Base-by-base conservation (phyloP, 2,113 vertebrate genomes). In the Castor canadensis region DNA sequence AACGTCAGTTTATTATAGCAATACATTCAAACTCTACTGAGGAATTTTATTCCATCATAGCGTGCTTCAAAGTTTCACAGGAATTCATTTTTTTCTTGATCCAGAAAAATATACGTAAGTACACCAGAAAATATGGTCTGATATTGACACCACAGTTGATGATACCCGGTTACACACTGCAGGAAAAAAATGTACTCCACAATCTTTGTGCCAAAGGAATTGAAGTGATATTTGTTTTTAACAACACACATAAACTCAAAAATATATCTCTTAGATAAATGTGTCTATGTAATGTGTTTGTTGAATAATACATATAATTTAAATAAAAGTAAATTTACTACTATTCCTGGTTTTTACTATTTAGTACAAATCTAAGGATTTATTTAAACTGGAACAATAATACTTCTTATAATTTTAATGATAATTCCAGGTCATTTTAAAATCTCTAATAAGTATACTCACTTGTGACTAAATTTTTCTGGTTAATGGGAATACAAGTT, bases 391-490 rank as follows among this genome's bases (percentile, higher is more conserved):
- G 81, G 38, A 92, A 85, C 54, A 95, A 89, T 56, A 95, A 75
- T n/a, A 35, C 1, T 15, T 9, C 5, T 35, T 54, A 30, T 9
- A 95, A 82, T 52, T 69, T 38, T 95, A 93, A 96, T 94, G n/a
- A 97, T 97, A 97, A 95, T 93, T n/a, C 43, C 4, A 89, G 92
- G 40, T 69, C 0, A 84, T 95, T 98, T 91, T 76, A 85, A 96
- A 81, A 49, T 43, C 19, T 91, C 52, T 67, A 56, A 43, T 96
- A 92, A 95, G 89, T 94, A 75, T 88, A 91, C 88, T 97, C 43
- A 58, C 95, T 97, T 83, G 60, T 96, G 67, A 72, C 91, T 95
- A 95, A 94, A 96, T 87, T 97, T 96, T 97, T 89, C 60, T 96
- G 40, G 40, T 32, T 97, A 94, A 97, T 97, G 81, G 84, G 73